Evolutionary conservation across 2,113 vertebrate species (phyloP).

Genomic region (Oostethus manadensis): DNA sequence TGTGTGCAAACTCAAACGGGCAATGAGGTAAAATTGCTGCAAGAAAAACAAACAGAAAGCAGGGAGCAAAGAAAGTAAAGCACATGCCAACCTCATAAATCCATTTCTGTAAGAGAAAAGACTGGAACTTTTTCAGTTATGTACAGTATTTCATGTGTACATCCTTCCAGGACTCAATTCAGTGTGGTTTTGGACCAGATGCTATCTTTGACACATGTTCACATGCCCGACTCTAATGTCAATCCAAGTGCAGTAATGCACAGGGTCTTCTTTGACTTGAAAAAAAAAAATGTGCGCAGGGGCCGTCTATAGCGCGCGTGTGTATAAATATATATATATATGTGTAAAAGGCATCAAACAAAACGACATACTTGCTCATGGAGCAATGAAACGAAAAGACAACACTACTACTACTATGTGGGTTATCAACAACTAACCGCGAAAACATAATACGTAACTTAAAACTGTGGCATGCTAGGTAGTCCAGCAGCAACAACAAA

Average conservation of each 20-base stretch:
- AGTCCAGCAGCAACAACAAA: too few species aligned
- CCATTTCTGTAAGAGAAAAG: slow-evolving; percentile 59
- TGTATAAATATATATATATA: too few species aligned
- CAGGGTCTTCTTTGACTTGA: too few species aligned
- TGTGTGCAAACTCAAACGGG: slow-evolving; percentile 37
- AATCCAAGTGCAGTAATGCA: slow-evolving; percentile 50
- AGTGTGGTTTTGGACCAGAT: slow-evolving; percentile 46
- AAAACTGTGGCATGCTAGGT: too few species aligned
- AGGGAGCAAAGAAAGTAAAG: slow-evolving; percentile 43
- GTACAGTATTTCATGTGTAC: slow-evolving; percentile 67
- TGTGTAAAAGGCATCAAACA: too few species aligned
- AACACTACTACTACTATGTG: too few species aligned
- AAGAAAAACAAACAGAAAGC: slow-evolving; percentile 27
- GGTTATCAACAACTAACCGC: too few species aligned
- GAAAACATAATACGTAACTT: too few species aligned
- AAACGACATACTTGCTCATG: too few species aligned
- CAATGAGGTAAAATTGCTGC: slow-evolving; percentile 52
- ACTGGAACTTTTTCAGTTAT: slow-evolving; percentile 71
- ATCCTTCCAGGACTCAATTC: slow-evolving; percentile 60
- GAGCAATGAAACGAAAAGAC: too few species aligned
- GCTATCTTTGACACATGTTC: slow-evolving; percentile 52
- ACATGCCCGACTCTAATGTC: slow-evolving; percentile 40
- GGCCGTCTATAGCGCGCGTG: too few species aligned
- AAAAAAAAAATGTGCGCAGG: too few species aligned
- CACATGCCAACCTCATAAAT: slow-evolving; percentile 44